Percentiles rank a stretch among this genome's conserved stretches.
Evolutionary conservation across 2,797 vertebrate species (phyloP).

Genomic region (Varecia variegata): DNA sequence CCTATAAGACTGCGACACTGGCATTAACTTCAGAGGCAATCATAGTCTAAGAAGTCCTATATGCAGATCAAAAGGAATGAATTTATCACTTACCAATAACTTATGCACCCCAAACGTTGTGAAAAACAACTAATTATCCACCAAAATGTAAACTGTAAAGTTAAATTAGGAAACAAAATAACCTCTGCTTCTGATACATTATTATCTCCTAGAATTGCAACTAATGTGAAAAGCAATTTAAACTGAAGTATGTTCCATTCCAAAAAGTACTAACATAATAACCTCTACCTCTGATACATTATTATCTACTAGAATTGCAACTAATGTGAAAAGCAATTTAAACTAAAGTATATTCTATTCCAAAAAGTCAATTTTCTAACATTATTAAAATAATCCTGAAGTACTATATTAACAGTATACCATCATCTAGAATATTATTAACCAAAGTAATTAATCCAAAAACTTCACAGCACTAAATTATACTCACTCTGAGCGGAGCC

Average conservation of each 20-base stretch:
- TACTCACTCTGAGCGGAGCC: constrained; percentile 97
- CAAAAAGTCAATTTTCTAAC: constrained; percentile 44
- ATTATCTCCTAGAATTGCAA: constrained; percentile 48
- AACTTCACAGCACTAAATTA: constrained; percentile 54
- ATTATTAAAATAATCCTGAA: constrained; percentile 40
- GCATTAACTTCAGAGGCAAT: constrained; percentile 40
- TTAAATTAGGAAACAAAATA: constrained; percentile 57
- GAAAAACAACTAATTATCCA: neutral
- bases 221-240: constrained; percentile 44
- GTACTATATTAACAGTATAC: neutral
- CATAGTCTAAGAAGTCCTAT: constrained; percentile 9
- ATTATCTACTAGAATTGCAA: constrained; percentile 44
- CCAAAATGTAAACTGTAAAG: constrained; percentile 45
- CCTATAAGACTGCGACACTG: neutral
- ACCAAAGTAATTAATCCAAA: constrained; percentile 42
- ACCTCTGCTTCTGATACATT: neutral
- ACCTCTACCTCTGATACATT: neutral
- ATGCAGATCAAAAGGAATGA: constrained; percentile 26
- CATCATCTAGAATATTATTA: constrained; percentile 42
- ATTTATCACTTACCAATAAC: constrained; percentile 13
- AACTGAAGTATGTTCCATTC: constrained; percentile 21
- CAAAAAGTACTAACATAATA: constrained; percentile 29
- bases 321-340: constrained; percentile 42
- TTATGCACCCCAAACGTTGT: constrained; percentile 18
- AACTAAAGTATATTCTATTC: constrained; percentile 26